Evolutionary conservation across 2,113 vertebrate genomes (phyloP), one percentile per base, ranked within the genome.

Genomic region (Cricetomys ansorgei): DNA sequence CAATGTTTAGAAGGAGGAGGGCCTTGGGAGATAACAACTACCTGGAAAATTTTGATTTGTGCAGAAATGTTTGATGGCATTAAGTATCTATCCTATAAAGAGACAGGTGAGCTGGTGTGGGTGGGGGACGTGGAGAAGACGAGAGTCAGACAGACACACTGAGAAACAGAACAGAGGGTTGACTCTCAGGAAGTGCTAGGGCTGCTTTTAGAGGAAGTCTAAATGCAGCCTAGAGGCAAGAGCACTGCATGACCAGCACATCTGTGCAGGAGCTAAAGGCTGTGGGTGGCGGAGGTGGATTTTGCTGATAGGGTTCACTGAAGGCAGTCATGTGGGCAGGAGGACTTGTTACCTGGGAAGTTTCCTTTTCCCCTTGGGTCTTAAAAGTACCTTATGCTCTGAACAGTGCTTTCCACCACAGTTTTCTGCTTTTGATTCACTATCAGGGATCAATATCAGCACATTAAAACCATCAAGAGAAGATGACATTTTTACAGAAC

Each of bases 271-370:
- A 92, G 65, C 21, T 73, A 40, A 57, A 76, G 11, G 11, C 53
- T 43, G 55, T 25, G 0, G 29, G 3, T 6, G 9, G 57, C 50
- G 13, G 83, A 29, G 45, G 25, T 50, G 11, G 65, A 81, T 88
- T 94, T 96, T 59, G 40, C 23, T 70, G 76, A 43, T 31, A 95
- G 70, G 96, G 76, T 94, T 84, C 93, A 90, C n/a, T 85, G 55
- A 93, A 77, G 65, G 83, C 12, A n/a, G 65, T 85, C 76, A n/a
- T 88, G 37, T 72, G 88, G 45, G 21, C 62, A 48, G 4, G 17
- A 64, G 81, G 76, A 95, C 73, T 96, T 89, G 31, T 92, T 57
- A 69, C 92, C 85, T 91, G 50, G 79, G 73, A 97, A 91, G 16
- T 79, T 79, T 73, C 25, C 75, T 19, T 57, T 16, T 91, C 89